Evolutionary conservation across 64 coral and sea anemone species (phyloP).

Genomic region (Catalaphyllia jardinei): DNA sequence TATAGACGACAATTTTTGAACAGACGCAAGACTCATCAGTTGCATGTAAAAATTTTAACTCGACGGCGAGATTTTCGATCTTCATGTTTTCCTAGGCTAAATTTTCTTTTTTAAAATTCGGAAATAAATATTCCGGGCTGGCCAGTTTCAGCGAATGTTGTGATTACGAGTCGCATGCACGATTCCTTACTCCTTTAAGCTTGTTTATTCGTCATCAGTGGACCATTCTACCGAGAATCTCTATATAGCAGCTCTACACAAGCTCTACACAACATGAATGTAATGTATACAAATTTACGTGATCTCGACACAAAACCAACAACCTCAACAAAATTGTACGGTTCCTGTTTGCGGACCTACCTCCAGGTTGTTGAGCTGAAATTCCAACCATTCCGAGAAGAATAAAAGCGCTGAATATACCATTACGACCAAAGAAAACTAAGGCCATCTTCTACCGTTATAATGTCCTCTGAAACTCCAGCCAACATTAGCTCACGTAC

Average conservation of each 20-base stretch:
- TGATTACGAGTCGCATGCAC: too few relatives aligned
- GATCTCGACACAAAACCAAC: background rate
- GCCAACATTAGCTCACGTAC: background rate
- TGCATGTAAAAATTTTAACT: background rate
- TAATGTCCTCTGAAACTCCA: background rate
- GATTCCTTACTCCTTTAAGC: background rate
- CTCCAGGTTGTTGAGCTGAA: conserved; percentile 16
- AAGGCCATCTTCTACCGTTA: background rate
- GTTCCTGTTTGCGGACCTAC: background rate
- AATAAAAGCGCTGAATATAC: background rate
- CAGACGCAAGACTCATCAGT: background rate
- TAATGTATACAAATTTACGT: background rate
- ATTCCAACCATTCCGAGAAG: background rate
- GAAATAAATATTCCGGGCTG: too few relatives aligned
- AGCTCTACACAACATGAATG: background rate
- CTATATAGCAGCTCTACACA: too few relatives aligned
- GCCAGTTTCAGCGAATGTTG: too few relatives aligned
- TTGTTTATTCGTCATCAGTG: background rate
- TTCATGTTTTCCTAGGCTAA: background rate
- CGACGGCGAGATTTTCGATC: background rate
- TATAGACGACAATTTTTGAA: background rate
- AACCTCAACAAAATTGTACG: background rate
- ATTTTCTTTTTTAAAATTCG: background rate
- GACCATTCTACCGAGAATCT: background rate
- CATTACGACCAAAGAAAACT: background rate